Conservation (phyloP, 2,888 invertebrate species). For the Peribatodes rhomboidaria region DNA sequence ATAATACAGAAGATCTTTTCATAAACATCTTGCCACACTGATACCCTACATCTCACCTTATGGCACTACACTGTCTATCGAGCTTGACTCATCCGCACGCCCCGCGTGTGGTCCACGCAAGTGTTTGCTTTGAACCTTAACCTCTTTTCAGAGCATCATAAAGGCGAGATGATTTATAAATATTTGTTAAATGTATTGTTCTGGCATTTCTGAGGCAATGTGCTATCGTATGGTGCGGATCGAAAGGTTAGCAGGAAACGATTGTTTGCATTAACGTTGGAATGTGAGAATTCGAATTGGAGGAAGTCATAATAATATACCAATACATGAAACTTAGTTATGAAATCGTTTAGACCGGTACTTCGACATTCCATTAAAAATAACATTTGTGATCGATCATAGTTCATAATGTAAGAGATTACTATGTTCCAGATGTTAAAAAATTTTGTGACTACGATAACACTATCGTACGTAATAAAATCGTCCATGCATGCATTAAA, state of each 20-base stretch:
- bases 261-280: conserved; percentile 26
- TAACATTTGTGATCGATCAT: not conserved
- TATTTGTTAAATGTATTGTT: conserved; percentile 53
- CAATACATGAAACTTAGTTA: not conserved
- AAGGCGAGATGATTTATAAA: conserved; percentile 56
- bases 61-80: conserved; percentile 23
- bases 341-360: not conserved
- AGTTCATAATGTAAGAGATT: not conserved
- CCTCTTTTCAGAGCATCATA: conserved; percentile 58
- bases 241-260: conserved; percentile 34
- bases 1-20: not conserved
- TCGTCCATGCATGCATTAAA: not conserved
- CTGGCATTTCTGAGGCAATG: conserved; percentile 44
- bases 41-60: conserved; percentile 19
- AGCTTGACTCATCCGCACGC: conserved; percentile 52
- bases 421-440: conserved; percentile 9
- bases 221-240: conserved; percentile 37
- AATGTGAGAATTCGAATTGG: conserved; percentile 24
- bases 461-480: conserved; percentile 6
- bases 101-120: conserved; percentile 65
- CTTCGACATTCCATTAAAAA: conserved; percentile 5
- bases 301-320: conserved; percentile 13
- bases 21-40: conserved; percentile 18
- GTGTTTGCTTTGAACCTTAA: conserved; percentile 56
- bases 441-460: conserved; percentile 5